Evolutionary conservation across 2,113 vertebrate species (phyloP).

Genomic region (Euleptes europaea): DNA sequence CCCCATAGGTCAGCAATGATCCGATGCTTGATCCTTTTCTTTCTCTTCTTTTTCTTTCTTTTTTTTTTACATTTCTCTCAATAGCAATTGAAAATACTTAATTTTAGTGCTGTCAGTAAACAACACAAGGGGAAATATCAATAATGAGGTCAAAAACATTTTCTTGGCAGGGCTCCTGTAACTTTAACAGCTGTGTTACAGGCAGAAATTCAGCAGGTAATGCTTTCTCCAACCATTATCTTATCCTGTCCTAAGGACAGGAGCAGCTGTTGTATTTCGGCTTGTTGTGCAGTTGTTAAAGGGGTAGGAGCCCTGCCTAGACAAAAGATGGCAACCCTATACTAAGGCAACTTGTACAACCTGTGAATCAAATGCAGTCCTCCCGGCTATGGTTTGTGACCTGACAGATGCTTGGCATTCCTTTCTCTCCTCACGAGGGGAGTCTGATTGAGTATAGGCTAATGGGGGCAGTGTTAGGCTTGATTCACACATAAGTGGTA

Average conservation of each 20-base stretch:
- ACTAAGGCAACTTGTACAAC: not conserved
- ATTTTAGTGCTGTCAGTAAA: constrained; percentile 48
- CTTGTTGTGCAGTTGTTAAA: not conserved
- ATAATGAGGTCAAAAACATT: not conserved
- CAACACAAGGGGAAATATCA: not conserved
- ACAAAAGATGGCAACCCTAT: not conserved
- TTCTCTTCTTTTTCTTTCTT: no score
- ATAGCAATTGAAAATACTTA: constrained; percentile 48
- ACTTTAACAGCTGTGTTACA: not conserved
- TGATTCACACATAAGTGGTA: not conserved
- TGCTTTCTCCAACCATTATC: not conserved
- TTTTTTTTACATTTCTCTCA: constrained; percentile 46
- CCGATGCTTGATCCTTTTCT: no score
- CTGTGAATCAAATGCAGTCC: not conserved
- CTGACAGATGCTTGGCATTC: not conserved
- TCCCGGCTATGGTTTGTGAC: not conserved
- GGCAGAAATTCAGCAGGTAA: not conserved
- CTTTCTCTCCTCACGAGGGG: not conserved
- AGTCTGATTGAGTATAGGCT: not conserved
- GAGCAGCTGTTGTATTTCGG: not conserved
- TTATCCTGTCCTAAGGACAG: not conserved
- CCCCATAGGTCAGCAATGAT: no score
- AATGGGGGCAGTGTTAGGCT: not conserved
- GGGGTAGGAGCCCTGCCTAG: not conserved
- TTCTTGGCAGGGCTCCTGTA: not conserved